These are phyloP conservation scores for Microtus pennsylvanicus DNA, from an alignment of 2,113 vertebrate species.

Conservation along the genomic window DNA sequence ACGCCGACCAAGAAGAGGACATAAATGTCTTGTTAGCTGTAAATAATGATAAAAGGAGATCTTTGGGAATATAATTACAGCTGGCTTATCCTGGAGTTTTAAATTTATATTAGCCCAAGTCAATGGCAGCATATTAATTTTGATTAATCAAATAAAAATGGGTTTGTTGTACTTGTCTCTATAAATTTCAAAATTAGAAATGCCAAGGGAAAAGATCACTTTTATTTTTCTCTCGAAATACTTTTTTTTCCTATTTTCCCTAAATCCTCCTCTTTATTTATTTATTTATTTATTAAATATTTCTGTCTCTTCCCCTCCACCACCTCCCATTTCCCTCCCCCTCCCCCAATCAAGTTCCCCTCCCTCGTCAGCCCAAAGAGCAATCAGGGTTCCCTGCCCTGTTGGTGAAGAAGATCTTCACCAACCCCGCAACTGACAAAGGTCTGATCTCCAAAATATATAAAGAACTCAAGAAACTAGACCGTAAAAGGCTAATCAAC, in stretches of 20 bases:
- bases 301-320: too few relatives aligned
- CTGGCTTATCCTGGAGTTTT: conserved; percentile 50
- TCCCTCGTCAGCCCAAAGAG: too few relatives aligned
- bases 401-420: too few relatives aligned
- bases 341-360: too few relatives aligned
- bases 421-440: too few relatives aligned
- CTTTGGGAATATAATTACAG: conserved; percentile 55
- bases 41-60: conserved; percentile 75
- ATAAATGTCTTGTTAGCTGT: conserved; percentile 76
- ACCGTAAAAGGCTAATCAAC: too few relatives aligned
- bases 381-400: too few relatives aligned
- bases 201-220: not conserved
- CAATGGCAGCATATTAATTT: conserved; percentile 55
- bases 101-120: conserved; percentile 59
- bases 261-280: not conserved
- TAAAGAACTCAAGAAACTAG: too few relatives aligned
- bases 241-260: not conserved
- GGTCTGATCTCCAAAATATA: too few relatives aligned
- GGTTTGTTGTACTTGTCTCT: not conserved
- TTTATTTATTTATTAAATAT: too few relatives aligned
- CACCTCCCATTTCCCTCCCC: too few relatives aligned
- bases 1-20: conserved; percentile 72
- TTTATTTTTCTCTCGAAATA: not conserved
- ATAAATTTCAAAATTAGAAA: conserved; percentile 43
- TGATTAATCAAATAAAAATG: conserved; percentile 59